Evolutionary conservation across 2,888 invertebrate genomes (phyloP), one percentile per base, ranked within the genome.

Genomic region (Rhagophthalmus giganteus): DNA sequence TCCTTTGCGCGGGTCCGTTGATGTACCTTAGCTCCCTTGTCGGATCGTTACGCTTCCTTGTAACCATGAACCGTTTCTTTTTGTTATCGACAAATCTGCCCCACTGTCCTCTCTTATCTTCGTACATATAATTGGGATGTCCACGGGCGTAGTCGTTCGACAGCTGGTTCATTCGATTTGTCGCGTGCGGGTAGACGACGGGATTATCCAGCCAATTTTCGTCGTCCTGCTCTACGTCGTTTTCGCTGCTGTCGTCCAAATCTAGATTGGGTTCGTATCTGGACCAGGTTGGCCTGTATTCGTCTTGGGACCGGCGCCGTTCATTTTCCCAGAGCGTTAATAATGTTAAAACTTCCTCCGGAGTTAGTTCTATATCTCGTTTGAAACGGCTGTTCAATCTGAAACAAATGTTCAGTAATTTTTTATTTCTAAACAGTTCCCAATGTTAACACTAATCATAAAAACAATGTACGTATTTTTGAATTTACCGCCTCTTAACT

Each of bases 311-410:
- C 50, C 78, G 76, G 30, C 66, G 66, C 56, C 79, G 79, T 60
- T 81, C 81, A 50, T 79, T 80, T 67, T 83, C 83, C 80, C 82
- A 83, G 26, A 83, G 69, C 39, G 79, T 79, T 11, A 84, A 73
- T 3, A 83, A 74, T 34, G 82, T 79, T 42, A 83, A 74, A 13
- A 83, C 79, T 61, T 83, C 83, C 61, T 83, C 82, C 1, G 82
- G 82, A 57, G 81, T 81, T 30, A 83, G 73, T 26, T 81, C 82
- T 25, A 81, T 78, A 61, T 83, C 81, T 50, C 83, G 75, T 69
- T 83, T 84, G 60, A 79, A 78, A 40, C 83, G 78, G 20, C 59
- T 68, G 15, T 67, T 64, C 14, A 68, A 60, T 54, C 72, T 72
- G 56, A 6, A 64, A 68, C n/a, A 37, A 37, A 26, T n/a, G n/a